Evolutionary conservation across 2,888 invertebrate genomes (phyloP).

Genomic region (Apoderus coryli): DNA sequence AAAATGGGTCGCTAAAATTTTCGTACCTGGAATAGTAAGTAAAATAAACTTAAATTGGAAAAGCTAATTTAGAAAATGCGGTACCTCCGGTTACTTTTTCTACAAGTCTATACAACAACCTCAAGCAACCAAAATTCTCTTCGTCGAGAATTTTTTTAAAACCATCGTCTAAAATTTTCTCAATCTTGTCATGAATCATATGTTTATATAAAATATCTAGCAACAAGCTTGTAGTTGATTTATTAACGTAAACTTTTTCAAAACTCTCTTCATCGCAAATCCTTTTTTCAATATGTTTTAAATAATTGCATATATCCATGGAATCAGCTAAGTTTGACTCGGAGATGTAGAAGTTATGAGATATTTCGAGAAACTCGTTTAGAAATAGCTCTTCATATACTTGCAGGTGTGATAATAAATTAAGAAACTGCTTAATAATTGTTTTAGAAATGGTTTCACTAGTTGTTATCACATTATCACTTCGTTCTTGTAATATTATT

Average conservation of each 20-base stretch:
- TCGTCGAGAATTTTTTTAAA: constrained; percentile 68
- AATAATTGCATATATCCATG: constrained; percentile 75
- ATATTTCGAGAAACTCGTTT: constrained; percentile 72
- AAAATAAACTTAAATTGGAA: no score
- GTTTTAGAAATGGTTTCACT: constrained; percentile 79
- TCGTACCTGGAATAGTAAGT: constrained; percentile 69
- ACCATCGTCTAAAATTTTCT: constrained; percentile 77
- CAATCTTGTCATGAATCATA: constrained; percentile 74
- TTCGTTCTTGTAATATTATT: constrained; percentile 79
- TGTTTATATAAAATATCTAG: constrained; percentile 81
- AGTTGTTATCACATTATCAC: no score
- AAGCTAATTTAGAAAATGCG: no score
- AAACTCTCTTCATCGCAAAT: constrained; percentile 83
- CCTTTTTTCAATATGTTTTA: constrained; percentile 52
- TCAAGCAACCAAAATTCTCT: constrained; percentile 49
- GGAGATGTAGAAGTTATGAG: constrained; percentile 75
- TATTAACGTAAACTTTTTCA: constrained; percentile 65
- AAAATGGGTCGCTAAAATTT: constrained; percentile 72
- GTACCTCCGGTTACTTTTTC: no score
- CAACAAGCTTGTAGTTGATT: constrained; percentile 69
- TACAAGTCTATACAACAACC: constrained; percentile 75
- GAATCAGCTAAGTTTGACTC: constrained; percentile 73
- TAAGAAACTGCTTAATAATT: constrained; percentile 74
- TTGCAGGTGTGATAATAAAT: constrained; percentile 90
- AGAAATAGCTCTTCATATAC: constrained; percentile 77